Evolutionary conservation across 2,113 vertebrate genomes (phyloP).

Genomic region (Rhinoptilus africanus): DNA sequence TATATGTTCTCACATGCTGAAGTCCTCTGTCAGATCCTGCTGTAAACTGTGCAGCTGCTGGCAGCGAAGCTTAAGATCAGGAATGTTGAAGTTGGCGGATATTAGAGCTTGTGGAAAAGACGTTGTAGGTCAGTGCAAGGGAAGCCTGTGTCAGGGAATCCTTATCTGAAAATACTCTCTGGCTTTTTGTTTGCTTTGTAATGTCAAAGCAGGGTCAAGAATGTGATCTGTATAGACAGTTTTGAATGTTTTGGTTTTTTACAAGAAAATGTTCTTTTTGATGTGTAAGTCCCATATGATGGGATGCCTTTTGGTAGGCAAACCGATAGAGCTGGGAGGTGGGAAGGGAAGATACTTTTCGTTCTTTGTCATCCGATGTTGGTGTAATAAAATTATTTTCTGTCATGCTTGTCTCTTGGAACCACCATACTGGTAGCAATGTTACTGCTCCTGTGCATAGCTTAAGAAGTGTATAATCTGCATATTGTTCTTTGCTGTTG

Average conservation of each 20-base stretch:
- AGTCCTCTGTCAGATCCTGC: not conserved
- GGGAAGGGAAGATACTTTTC: not conserved
- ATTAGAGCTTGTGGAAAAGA: constrained; percentile 15
- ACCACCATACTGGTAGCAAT: not conserved
- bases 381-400: not conserved
- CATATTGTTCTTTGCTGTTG: not conserved
- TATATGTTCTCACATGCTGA: not conserved
- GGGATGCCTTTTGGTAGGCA: not conserved
- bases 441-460: not conserved
- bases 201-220: constrained; percentile 56
- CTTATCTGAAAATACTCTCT: constrained; percentile 58
- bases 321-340: not conserved
- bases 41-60: not conserved
- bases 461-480: not conserved
- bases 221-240: constrained; percentile 23
- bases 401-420: not conserved
- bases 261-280: constrained; percentile 25
- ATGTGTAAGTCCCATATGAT: not conserved
- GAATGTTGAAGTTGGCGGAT: not conserved
- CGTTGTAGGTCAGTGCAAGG: constrained; percentile 26
- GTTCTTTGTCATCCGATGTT: not conserved
- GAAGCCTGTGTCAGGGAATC: constrained; percentile 36
- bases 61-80: not conserved
- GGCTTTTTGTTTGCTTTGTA: constrained; percentile 55
- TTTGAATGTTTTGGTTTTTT: not conserved